Evolutionary conservation across 1,140 invertebrate genomes (phyloP).

Genomic region (Grapholita molesta): DNA sequence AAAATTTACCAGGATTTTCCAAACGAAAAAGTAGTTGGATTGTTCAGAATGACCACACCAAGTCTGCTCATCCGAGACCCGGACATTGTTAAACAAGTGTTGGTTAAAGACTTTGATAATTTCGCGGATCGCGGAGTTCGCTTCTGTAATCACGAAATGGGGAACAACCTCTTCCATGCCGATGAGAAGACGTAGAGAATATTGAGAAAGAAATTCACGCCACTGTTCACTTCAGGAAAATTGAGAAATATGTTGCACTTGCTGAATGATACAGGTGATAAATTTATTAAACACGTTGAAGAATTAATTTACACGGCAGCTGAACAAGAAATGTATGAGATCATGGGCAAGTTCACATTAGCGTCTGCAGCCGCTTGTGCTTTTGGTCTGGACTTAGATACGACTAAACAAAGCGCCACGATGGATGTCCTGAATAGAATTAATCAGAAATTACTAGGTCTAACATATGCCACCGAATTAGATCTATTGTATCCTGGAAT

Average conservation of each 20-base stretch:
- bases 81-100: constrained; percentile 79
- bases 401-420: constrained; percentile 15
- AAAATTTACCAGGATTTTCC: constrained; percentile 40
- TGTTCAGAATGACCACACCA: constrained; percentile 64
- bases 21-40: constrained; percentile 48
- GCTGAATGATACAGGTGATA: constrained; percentile 46
- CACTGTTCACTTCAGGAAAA: constrained; percentile 80
- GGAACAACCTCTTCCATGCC: constrained; percentile 64
- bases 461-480: constrained; percentile 27
- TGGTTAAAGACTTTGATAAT: constrained; percentile 79
- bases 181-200: constrained; percentile 78
- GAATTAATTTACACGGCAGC: constrained; percentile 22
- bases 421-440: constrained; percentile 27
- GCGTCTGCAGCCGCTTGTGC: constrained; percentile 77
- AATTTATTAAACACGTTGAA: constrained; percentile 45
- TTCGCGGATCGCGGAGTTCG: constrained; percentile 74
- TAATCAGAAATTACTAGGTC: constrained; percentile 29
- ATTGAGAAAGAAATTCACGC: constrained; percentile 76
- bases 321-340: constrained; percentile 60
- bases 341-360: constrained; percentile 64
- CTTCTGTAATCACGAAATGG: constrained; percentile 74
- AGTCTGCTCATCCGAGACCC: constrained; percentile 77
- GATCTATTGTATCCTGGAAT: constrained; percentile 45
- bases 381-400: constrained; percentile 78
- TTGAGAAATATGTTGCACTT: constrained; percentile 79